A percentile compares a stretch with the other conserved stretches of the same genome.
Conservation (phyloP, 2,113 vertebrate species). For the Phyllopteryx taeniolatus region DNA sequence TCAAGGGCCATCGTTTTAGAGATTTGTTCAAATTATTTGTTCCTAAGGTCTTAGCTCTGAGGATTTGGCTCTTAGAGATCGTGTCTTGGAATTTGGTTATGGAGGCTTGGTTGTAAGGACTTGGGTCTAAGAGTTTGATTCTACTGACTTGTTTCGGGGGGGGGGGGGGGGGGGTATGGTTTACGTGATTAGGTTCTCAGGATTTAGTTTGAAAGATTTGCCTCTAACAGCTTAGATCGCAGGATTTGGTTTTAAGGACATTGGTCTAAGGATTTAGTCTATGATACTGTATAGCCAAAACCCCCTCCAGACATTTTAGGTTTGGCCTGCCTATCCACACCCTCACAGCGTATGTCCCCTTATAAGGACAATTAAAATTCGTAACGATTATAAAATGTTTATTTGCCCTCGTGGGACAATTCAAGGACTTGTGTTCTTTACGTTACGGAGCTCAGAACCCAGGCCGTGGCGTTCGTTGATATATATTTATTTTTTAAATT, state of each 20-base stretch:
- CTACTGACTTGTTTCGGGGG: no score
- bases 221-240: no score
- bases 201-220: neutral
- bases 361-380: constrained; percentile 4
- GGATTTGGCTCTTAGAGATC: no score
- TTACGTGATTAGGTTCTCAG: no score
- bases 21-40: no score
- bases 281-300: neutral
- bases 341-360: neutral
- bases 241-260: neutral
- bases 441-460: neutral
- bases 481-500: neutral
- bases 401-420: neutral
- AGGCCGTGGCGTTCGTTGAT: neutral
- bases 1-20: no score
- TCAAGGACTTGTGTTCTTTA: neutral
- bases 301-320: neutral
- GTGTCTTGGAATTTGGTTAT: no score
- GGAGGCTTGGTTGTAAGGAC: neutral
- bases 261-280: neutral
- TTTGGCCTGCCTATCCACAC: neutral
- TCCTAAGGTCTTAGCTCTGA: no score
- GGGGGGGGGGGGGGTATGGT: no score
- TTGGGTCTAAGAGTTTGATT: no score
- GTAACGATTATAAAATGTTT: constrained; percentile 3